These are phyloP conservation scores for Malaclemys terrapin DNA, from an alignment of 2,113 vertebrate genomes.

Conservation along the genomic window DNA sequence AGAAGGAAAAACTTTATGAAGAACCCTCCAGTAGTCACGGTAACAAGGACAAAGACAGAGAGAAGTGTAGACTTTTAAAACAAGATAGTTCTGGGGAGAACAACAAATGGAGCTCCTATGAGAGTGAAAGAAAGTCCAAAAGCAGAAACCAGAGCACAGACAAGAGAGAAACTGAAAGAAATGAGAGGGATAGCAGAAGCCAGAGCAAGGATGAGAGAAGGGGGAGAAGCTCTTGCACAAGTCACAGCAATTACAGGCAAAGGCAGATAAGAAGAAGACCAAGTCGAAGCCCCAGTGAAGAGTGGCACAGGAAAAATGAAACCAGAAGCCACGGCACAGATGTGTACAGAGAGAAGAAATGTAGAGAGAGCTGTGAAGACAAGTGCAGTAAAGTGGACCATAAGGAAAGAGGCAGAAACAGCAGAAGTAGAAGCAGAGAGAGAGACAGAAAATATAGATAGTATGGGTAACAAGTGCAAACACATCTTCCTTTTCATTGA, in stretches of 20 bases:
- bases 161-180: slow-evolving; percentile 68
- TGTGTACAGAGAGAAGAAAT: slow-evolving; percentile 37
- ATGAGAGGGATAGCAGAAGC: slow-evolving; percentile 72
- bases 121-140: slow-evolving; percentile 78
- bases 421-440: slow-evolving; percentile 78
- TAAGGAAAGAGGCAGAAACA: slow-evolving; percentile 53
- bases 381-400: slow-evolving; percentile 12
- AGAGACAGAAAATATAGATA: slow-evolving; percentile 64
- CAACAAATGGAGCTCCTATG: slow-evolving; percentile 67
- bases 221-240: slow-evolving; percentile 63
- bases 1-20: slow-evolving; percentile 80
- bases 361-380: slow-evolving; percentile 7
- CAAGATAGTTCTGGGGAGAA: slow-evolving; percentile 64
- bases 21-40: slow-evolving; percentile 72
- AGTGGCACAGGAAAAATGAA: slow-evolving; percentile 32
- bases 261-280: slow-evolving; percentile 67
- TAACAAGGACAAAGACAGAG: slow-evolving; percentile 74
- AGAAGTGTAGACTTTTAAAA: slow-evolving; percentile 72
- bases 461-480: slow-evolving; percentile 40
- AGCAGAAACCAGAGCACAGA: slow-evolving; percentile 72
- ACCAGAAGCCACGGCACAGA: slow-evolving; percentile 47
- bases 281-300: slow-evolving; percentile 65
- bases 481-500: slow-evolving; percentile 20
- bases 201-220: slow-evolving; percentile 64
- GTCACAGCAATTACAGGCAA: slow-evolving; percentile 70